These are phyloP conservation scores for Apogon hyalosoma DNA, from an alignment of 2,797 vertebrate species.

Conservation along the genomic window DNA sequence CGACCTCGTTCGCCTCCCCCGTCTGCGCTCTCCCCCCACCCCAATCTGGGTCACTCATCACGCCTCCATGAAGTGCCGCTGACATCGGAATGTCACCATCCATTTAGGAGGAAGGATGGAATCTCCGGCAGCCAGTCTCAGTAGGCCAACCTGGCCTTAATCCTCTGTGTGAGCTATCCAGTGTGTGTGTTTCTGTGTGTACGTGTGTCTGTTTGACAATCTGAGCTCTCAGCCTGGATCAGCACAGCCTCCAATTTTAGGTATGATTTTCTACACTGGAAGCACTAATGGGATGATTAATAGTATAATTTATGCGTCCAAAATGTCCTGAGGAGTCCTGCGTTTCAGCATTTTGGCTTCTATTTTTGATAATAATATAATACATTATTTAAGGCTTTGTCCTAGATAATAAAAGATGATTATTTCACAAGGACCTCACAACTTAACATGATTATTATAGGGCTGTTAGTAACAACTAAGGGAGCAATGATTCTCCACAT, in stretches of 20 bases:
- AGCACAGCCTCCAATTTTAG: not conserved
- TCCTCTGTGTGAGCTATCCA: constrained; percentile 53
- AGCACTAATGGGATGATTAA: not conserved
- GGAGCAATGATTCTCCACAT: too few relatives aligned
- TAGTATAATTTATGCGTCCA: not conserved
- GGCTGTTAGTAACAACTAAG: too few relatives aligned
- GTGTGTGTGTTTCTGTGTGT: constrained; percentile 18
- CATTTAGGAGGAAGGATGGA: constrained; percentile 69
- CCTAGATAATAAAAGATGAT: not conserved
- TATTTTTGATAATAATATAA: not conserved
- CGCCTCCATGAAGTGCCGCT: constrained; percentile 62
- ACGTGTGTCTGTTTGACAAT: constrained; percentile 12
- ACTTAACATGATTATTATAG: too few relatives aligned
- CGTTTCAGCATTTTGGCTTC: not conserved
- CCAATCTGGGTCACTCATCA: constrained; percentile 78
- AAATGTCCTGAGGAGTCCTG: not conserved
- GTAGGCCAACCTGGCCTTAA: constrained; percentile 74
- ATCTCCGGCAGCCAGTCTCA: constrained; percentile 66
- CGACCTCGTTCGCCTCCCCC: constrained; percentile 37
- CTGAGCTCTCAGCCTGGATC: not conserved
- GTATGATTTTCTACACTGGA: not conserved
- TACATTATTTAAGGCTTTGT: not conserved
- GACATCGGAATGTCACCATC: constrained; percentile 76
- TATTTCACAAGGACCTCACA: too few relatives aligned
- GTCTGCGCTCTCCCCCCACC: constrained; percentile 16